Conservation (phyloP, 2,888 invertebrate species). For the Drosophila differens region DNA sequence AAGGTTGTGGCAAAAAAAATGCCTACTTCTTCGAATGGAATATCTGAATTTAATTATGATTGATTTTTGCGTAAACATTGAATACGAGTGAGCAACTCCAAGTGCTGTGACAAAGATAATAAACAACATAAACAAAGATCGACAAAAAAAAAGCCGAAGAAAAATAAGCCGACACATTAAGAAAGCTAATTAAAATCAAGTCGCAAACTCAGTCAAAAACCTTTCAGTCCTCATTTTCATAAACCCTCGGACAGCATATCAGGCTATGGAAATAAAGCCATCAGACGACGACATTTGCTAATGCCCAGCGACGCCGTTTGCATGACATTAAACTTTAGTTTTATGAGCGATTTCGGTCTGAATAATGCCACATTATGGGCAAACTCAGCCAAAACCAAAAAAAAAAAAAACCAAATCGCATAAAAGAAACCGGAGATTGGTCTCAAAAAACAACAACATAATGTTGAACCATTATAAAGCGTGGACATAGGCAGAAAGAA, state of each 20-base stretch:
- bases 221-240: constrained; percentile 30
- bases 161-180: constrained; percentile 55
- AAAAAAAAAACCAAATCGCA: not conserved
- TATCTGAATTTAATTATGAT: constrained; percentile 6
- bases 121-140: constrained; percentile 38
- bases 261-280: constrained; percentile 64
- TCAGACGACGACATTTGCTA: constrained; percentile 62
- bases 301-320: constrained; percentile 75
- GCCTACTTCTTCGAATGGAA: not conserved
- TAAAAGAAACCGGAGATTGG: constrained; percentile 45
- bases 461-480: constrained; percentile 23
- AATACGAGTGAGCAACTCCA: constrained; percentile 22
- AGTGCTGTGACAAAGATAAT: constrained; percentile 40
- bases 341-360: constrained; percentile 69
- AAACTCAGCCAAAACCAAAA: constrained; percentile 23
- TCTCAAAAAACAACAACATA: constrained; percentile 4
- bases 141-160: constrained; percentile 8
- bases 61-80: constrained; percentile 36
- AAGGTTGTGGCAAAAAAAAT: not conserved
- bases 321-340: constrained; percentile 70
- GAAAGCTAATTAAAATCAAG: constrained; percentile 64
- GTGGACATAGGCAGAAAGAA: constrained; percentile 18
- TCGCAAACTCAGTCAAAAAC: constrained; percentile 27
- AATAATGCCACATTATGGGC: constrained; percentile 56
- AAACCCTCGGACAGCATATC: constrained; percentile 34